phyloP scores from a whole-genome alignment of 2,888 invertebrate genomes.

The Fragum sueziense region DNA sequence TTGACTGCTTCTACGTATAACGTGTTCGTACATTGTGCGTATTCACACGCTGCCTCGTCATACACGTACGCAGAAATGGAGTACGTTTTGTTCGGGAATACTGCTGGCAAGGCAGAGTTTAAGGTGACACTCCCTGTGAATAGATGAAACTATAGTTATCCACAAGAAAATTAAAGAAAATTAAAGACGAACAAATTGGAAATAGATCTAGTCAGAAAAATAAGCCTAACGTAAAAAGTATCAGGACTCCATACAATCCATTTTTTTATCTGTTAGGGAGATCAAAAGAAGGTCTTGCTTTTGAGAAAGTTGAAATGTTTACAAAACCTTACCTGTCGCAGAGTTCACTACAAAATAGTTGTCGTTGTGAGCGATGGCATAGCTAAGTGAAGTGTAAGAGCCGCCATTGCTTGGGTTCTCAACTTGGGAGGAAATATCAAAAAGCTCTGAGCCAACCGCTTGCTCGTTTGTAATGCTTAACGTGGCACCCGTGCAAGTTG shows the following conservation, averaged over 20 bases:
- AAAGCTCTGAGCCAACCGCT: constrained; percentile 10
- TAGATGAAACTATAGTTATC: too few relatives aligned
- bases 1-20: background rate
- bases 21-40: constrained; percentile 4
- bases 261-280: too few relatives aligned
- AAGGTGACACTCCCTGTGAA: constrained; percentile 1
- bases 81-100: constrained; percentile 23
- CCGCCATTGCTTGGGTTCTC: background rate
- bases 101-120: constrained; percentile 2
- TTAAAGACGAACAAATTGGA: too few relatives aligned
- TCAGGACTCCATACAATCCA: too few relatives aligned
- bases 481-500: constrained; percentile 3
- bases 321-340: constrained; percentile 1
- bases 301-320: too few relatives aligned
- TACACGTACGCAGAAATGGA: constrained; percentile 21
- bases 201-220: too few relatives aligned
- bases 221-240: too few relatives aligned
- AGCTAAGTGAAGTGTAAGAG: background rate
- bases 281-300: too few relatives aligned
- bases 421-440: constrained; percentile 8
- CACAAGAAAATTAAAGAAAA: too few relatives aligned
- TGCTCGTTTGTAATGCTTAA: background rate
- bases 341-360: constrained; percentile 19
- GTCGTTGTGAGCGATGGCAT: constrained; percentile 8
- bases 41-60: constrained; percentile 10